Conservation (phyloP, 1,140 invertebrate species). For the Idris sp. region DNA sequence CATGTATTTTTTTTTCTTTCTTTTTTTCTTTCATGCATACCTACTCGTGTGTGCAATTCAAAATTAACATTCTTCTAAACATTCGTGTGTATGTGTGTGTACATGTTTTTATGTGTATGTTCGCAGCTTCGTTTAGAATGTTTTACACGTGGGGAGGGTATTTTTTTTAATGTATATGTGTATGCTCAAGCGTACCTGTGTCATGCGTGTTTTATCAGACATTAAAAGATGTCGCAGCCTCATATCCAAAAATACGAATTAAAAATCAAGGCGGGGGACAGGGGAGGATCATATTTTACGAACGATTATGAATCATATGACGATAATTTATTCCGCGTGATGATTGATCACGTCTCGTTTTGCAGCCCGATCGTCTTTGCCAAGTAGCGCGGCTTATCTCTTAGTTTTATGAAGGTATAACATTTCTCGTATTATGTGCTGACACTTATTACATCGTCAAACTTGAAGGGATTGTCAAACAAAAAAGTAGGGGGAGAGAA, state of each 20-base stretch:
- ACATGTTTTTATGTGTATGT: no score
- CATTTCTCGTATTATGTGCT: conserved; percentile 75
- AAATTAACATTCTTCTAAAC: conserved; percentile 33
- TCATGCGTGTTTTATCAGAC: conserved; percentile 20
- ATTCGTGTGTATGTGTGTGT: conserved; percentile 9
- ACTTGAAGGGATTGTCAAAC: conserved; percentile 70
- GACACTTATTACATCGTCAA: conserved; percentile 77
- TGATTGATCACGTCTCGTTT: conserved; percentile 22
- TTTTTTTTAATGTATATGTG: not conserved
- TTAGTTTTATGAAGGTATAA: conserved; percentile 75
- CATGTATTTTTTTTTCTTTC: no score
- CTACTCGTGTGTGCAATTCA: conserved; percentile 20
- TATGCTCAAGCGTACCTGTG: not conserved
- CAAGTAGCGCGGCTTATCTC: conserved; percentile 70
- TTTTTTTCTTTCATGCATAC: conserved; percentile 31
- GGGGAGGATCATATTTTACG: no score
- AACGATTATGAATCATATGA: conserved; percentile 59
- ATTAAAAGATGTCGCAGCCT: conserved; percentile 43
- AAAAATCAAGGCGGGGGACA: conserved; percentile 43
- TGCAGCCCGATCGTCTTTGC: conserved; percentile 70
- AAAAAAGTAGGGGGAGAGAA: no score
- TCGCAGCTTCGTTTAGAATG: conserved; percentile 5
- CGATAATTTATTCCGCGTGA: conserved; percentile 51
- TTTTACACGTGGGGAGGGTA: conserved; percentile 5
- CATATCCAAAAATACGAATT: conserved; percentile 64